These are phyloP conservation scores for Ormia ochracea DNA, from an alignment of 2,888 invertebrate species.

Conservation along the genomic window DNA sequence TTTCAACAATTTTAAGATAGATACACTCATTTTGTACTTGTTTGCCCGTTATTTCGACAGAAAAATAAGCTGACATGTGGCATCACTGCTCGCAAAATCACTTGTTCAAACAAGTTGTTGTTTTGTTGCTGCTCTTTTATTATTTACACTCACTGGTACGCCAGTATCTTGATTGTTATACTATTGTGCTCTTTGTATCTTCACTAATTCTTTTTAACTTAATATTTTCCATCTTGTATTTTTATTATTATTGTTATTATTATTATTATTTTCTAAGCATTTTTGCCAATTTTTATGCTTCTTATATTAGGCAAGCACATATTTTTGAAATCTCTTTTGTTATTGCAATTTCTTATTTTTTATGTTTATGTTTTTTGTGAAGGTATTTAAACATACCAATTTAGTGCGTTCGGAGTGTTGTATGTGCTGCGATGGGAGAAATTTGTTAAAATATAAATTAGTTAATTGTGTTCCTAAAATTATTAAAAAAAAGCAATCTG, in stretches of 20 bases:
- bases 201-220: conserved; percentile 2
- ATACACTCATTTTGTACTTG: not conserved
- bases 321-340: conserved; percentile 30
- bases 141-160: not conserved
- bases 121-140: conserved; percentile 10
- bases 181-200: conserved; percentile 9
- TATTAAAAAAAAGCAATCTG: no score
- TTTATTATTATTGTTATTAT: conserved; percentile 5
- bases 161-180: conserved; percentile 8
- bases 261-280: not conserved
- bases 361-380: not conserved
- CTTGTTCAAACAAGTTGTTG: conserved; percentile 57
- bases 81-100: conserved; percentile 37
- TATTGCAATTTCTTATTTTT: conserved; percentile 1
- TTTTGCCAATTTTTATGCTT: conserved; percentile 28
- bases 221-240: conserved; percentile 1
- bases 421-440: no score
- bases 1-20: no score
- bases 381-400: not conserved
- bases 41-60: not conserved
- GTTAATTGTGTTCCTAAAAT: no score
- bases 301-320: conserved; percentile 38
- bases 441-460: no score
- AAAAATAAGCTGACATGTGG: not conserved
- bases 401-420: no score